phyloP scores from a whole-genome alignment of 2,113 vertebrate genomes.

The Theristicus caerulescens region DNA sequence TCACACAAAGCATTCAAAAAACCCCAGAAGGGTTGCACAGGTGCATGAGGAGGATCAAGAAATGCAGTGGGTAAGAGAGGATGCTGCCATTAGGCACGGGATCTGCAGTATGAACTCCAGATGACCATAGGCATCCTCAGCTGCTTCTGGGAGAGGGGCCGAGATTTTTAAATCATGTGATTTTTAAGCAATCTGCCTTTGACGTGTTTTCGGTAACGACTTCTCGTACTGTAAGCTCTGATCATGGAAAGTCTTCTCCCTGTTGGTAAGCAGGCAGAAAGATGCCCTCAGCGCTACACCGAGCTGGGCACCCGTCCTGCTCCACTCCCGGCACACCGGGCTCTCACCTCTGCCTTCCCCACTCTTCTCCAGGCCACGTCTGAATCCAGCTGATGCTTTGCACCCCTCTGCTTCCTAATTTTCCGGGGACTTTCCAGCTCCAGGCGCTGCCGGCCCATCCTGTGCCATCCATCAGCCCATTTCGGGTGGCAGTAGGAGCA shows the following conservation, averaged over 20 bases:
- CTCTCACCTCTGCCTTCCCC: neutral
- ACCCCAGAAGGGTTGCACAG: neutral
- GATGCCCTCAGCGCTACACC: neutral
- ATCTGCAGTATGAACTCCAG: neutral
- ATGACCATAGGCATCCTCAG: neutral
- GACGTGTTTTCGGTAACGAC: neutral
- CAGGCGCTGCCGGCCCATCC: neutral
- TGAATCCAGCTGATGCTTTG: neutral
- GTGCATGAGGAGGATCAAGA: neutral
- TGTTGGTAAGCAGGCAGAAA: neutral
- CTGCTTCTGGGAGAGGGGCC: neutral
- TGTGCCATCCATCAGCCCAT: neutral
- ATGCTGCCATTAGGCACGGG: neutral
- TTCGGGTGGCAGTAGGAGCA: neutral
- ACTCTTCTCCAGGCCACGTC: neutral
- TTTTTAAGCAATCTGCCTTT: neutral
- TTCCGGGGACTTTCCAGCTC: neutral
- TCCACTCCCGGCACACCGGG: rapidly evolving
- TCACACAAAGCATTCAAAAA: neutral
- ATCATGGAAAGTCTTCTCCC: neutral
- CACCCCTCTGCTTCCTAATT: neutral
- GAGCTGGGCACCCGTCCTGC: neutral
- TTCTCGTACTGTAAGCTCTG: neutral
- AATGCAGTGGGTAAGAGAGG: neutral
- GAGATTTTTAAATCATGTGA: neutral